phyloP scores from a whole-genome alignment of 2,797 vertebrate species.

The Scomberomorus guttatus region DNA sequence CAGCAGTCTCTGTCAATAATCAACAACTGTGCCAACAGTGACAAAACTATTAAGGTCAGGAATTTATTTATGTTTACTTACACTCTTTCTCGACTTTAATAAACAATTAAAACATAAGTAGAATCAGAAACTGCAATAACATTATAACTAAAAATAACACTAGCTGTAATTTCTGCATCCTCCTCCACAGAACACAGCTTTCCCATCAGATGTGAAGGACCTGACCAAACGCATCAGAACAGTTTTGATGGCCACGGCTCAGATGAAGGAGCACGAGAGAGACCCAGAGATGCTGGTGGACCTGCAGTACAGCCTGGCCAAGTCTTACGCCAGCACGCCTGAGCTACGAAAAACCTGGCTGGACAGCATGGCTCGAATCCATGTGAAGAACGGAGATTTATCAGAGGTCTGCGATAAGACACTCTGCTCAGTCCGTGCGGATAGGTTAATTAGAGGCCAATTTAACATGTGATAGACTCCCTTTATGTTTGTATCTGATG shows the following conservation, averaged over 20 bases:
- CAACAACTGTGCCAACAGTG: constrained; percentile 98
- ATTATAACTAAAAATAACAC: neutral
- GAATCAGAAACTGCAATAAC: neutral
- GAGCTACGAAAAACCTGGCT: constrained; percentile 98
- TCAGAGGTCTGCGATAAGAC: constrained; percentile 88
- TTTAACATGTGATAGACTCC: neutral
- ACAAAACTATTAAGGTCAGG: constrained; percentile 95
- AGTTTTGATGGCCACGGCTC: constrained; percentile 97
- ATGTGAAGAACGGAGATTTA: constrained; percentile 97
- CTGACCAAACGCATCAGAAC: constrained; percentile 97
- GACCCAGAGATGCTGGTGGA: constrained; percentile 99
- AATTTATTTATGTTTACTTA: neutral
- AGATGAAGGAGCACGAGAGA: constrained; percentile 98
- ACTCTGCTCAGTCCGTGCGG: neutral
- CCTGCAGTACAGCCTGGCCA: constrained; percentile 98
- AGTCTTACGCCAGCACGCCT: constrained; percentile 97
- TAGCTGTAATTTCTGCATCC: neutral
- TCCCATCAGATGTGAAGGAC: constrained; percentile 97
- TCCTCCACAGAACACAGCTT: constrained; percentile 91
- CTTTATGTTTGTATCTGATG: neutral
- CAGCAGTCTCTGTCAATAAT: constrained; percentile 98
- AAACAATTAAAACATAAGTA: neutral
- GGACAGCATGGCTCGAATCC: constrained; percentile 98
- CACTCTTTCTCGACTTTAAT: neutral
- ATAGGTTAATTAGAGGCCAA: neutral